Evolutionary conservation across 2,888 invertebrate species (phyloP), one percentile per base, ranked within the genome.

Genomic region (Chironomus riparius): DNA sequence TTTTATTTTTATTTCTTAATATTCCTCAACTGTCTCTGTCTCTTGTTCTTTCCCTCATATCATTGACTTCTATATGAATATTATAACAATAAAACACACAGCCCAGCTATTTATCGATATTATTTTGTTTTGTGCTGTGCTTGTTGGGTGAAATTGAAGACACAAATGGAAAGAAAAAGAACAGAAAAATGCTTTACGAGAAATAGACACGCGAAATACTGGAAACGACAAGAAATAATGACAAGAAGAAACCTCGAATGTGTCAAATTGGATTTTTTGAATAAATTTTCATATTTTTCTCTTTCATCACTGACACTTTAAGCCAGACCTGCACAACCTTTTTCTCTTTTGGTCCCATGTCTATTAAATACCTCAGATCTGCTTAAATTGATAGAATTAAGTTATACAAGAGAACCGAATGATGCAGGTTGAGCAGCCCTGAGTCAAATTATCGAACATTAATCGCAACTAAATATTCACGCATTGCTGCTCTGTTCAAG

Each of bases 1-100:
- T 70, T 70, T 70, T 70, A 70, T 70, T 70, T 70, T 70, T 70
- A 70, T 70, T 70, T 70, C 70, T 70, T 70, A 70, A 70, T 70
- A 70, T 70, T 24, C 48, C 56, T 18, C 56, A 56, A 70, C 50
- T 21, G 7, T 18, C n/a, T 12, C 70, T 18, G n/a, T 50, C 15
- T n/a, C 70, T 18, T n/a, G 28, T 28, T 28, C 18, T 48, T 7
- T 21, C 22, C 21, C 48, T 22, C 15, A 47, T 18, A n/a, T 50
- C 50, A 50, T 56, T 56, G 56, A 56, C 56, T 18, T 18, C 15
- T 18, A 56, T 38, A 56, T 18, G 56, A 56, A 56, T 15, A 56
- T 56, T 18, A 56, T 56, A 56, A 56, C 56, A 56, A 56, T 56
- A 56, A 56, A 56, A 18, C 56, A 56, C 56, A 56, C 56, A 18